A percentile compares a stretch with the other conserved stretches of the same genome.
These are phyloP conservation scores for Leptinotarsa texana DNA, from an alignment of 1,140 invertebrate genomes.

Conservation along the genomic window DNA sequence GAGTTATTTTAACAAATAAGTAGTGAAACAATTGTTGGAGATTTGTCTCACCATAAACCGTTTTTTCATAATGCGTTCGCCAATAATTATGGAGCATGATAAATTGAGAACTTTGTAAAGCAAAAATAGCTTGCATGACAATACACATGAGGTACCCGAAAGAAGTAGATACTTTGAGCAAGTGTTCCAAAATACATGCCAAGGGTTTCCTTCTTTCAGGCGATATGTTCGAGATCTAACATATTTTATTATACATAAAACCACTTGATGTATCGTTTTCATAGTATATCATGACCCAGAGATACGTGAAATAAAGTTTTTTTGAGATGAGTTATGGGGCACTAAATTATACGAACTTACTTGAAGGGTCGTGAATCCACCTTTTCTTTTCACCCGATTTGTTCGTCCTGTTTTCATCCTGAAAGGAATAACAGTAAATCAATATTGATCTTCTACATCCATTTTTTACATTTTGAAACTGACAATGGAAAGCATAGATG, in stretches of 20 bases:
- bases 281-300: background rate
- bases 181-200: background rate
- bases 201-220: too few relatives aligned
- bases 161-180: background rate
- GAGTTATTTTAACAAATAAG: too few relatives aligned
- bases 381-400: slow-evolving; percentile 67
- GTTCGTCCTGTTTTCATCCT: slow-evolving; percentile 55
- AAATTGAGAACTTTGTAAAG: background rate
- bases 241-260: background rate
- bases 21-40: too few relatives aligned
- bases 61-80: too few relatives aligned
- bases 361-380: slow-evolving; percentile 77
- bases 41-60: too few relatives aligned
- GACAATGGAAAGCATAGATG: too few relatives aligned
- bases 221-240: background rate
- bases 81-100: background rate
- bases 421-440: slow-evolving; percentile 39
- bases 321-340: background rate
- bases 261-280: background rate
- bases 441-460: too few relatives aligned
- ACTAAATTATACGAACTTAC: slow-evolving; percentile 62
- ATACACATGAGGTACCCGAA: too few relatives aligned
- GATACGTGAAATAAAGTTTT: too few relatives aligned
- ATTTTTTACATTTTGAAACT: too few relatives aligned
- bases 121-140: too few relatives aligned